Evolutionary conservation across 1,140 invertebrate species (phyloP), one percentile per base, ranked within the genome.

Genomic region (Pseudomyrmex cubaensis): DNA sequence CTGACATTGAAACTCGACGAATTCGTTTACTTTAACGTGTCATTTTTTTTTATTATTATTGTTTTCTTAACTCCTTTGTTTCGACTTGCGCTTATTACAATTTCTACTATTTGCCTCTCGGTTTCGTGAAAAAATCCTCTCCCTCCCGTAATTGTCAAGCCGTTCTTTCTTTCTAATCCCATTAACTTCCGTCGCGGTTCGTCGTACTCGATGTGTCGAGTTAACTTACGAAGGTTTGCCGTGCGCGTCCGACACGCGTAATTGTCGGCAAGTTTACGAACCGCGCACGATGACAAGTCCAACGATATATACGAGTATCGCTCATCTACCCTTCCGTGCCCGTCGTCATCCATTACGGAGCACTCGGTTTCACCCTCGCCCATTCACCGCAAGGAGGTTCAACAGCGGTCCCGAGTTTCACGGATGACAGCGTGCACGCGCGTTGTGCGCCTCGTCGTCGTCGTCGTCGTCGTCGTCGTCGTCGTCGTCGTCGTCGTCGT

Each of bases 401-500:
- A 89, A 89, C 88, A 85, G 82, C 87, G 87, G 84, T 87, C 82
- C 75, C 69, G 78, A 84, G 87, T 89, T 89, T 89, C 87, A 89
- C 87, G 87, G 87, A 88, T 88, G 87, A 88, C 87, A 75, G 87
- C 74, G 75, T 61, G 63, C 66, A 80, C 76, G 76, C 76, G 76
- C 66, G 35, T 35, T 35, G 35, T 73, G 44, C 66, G 56, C 22
- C 35, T 69, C 63, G 50, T 74, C 76, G 75, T 76, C 57, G 85
- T 35, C 35, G 35, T 48, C 22, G 20, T 69, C 63, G 50, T 76
- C 57, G 85, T 35, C 35, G 73, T 56, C 75, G 50, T 74, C 76
- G 75, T 76, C 57, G 85, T 35, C 35, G 35, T 48, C 22, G 20
- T 69, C 63, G 50, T 76, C 57, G 85, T 35, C 35, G 73, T 56